Conservation (phyloP, 2,888 invertebrate species). For the Nemotelus nigrinus region DNA sequence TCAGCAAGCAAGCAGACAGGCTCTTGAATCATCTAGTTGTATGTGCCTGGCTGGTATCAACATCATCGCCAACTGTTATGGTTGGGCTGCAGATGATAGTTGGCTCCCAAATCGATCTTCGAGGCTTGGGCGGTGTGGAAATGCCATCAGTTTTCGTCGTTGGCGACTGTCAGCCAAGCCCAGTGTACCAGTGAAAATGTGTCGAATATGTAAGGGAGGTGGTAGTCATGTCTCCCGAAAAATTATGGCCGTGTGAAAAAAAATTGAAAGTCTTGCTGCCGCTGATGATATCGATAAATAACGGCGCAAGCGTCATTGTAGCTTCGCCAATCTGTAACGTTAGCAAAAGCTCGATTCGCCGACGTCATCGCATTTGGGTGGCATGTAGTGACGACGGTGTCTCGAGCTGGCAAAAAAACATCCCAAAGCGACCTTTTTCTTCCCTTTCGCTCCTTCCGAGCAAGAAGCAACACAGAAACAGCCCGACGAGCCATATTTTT, state of each 20-base stretch:
- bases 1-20: slow-evolving; percentile 16
- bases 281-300: slow-evolving; percentile 45
- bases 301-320: slow-evolving; percentile 48
- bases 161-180: too few relatives aligned
- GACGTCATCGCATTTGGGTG: not conserved
- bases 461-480: not conserved
- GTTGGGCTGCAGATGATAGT: not conserved
- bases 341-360: slow-evolving; percentile 26
- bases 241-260: slow-evolving; percentile 33
- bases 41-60: too few relatives aligned
- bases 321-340: slow-evolving; percentile 1
- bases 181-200: too few relatives aligned
- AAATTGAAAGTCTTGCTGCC: slow-evolving; percentile 29
- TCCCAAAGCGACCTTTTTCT: slow-evolving; percentile 13
- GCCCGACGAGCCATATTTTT: not conserved
- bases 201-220: not conserved
- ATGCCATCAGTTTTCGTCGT: too few relatives aligned
- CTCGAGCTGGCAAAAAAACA: slow-evolving; percentile 3
- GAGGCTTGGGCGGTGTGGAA: slow-evolving; percentile 12
- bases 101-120: not conserved
- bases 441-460: too few relatives aligned
- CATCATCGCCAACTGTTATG: not conserved
- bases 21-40: not conserved
- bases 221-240: slow-evolving; percentile 12
- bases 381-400: not conserved